These are phyloP conservation scores for Papilio xuthus DNA, from an alignment of 1,140 invertebrate genomes.

Conservation along the genomic window DNA sequence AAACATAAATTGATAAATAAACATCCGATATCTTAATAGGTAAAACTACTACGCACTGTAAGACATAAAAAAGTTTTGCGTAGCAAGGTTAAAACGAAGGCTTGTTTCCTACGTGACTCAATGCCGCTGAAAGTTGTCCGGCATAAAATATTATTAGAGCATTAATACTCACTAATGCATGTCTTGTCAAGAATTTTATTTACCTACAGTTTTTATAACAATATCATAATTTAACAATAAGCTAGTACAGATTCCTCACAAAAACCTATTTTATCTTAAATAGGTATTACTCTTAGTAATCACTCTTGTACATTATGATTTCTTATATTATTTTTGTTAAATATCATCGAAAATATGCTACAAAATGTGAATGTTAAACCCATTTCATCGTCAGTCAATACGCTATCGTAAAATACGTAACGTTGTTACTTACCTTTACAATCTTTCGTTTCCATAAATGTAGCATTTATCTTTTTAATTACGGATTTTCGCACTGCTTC, in stretches of 20 bases:
- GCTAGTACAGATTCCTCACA: not conserved
- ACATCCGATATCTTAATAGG: conserved; percentile 6
- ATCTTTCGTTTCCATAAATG: too few relatives aligned
- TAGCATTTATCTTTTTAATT: too few relatives aligned
- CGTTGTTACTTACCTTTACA: too few relatives aligned
- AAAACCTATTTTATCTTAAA: too few relatives aligned
- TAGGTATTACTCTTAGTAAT: too few relatives aligned
- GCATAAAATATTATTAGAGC: conserved; percentile 30
- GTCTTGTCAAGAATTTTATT: conserved; percentile 25
- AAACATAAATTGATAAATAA: not conserved
- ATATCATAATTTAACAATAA: not conserved
- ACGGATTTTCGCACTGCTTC: too few relatives aligned
- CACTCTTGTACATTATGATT: too few relatives aligned
- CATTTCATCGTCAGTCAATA: not conserved
- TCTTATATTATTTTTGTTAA: too few relatives aligned
- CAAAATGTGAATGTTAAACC: too few relatives aligned
- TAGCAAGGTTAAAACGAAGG: conserved; percentile 46
- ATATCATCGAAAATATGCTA: too few relatives aligned
- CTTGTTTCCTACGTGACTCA: conserved; percentile 50
- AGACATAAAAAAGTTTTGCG: conserved; percentile 36
- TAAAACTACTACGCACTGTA: conserved; percentile 32
- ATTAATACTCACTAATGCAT: conserved; percentile 33
- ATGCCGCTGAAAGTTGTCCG: conserved; percentile 60
- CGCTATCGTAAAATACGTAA: too few relatives aligned
- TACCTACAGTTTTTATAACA: not conserved